These are phyloP conservation scores for Macrostomum lignano DNA, from an alignment of 1,140 invertebrate genomes.

Conservation along the genomic window DNA sequence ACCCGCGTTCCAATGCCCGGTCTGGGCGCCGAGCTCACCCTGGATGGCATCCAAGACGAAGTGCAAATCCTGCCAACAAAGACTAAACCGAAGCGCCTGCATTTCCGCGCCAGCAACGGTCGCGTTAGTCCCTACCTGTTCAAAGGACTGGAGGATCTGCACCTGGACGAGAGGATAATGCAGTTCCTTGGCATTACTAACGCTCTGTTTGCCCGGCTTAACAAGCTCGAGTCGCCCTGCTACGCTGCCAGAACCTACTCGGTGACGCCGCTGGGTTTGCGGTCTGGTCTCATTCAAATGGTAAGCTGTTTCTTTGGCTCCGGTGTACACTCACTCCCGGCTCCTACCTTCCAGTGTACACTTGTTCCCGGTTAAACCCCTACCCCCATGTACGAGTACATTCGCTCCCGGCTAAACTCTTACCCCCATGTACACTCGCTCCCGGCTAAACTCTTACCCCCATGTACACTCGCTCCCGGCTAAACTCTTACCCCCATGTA, in stretches of 20 bases:
- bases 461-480: no score
- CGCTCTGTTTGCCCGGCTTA: slow-evolving; percentile 35
- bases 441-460: no score
- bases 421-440: no score
- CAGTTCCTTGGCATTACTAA: slow-evolving; percentile 80
- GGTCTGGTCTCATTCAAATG: slow-evolving; percentile 69
- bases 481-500: no score
- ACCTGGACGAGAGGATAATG: slow-evolving; percentile 92
- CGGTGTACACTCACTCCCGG: no score
- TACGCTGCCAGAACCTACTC: slow-evolving; percentile 40
- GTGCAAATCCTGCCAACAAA: slow-evolving; percentile 57
- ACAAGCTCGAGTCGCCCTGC: not conserved
- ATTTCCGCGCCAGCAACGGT: slow-evolving; percentile 47
- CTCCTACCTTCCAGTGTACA: no score
- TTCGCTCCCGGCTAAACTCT: no score
- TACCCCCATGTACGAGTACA: no score
- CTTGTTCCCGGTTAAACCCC: no score
- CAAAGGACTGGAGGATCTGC: slow-evolving; percentile 87
- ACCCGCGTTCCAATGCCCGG: not conserved
- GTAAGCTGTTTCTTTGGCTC: no score
- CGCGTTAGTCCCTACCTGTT: slow-evolving; percentile 87
- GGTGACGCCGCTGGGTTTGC: slow-evolving; percentile 83
- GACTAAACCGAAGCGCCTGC: slow-evolving; percentile 85
- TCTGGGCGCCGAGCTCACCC: not conserved
- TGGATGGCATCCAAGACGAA: not conserved